These are phyloP conservation scores for Drosophila mayaguana DNA, from an alignment of 2,888 invertebrate genomes.

Conservation along the genomic window DNA sequence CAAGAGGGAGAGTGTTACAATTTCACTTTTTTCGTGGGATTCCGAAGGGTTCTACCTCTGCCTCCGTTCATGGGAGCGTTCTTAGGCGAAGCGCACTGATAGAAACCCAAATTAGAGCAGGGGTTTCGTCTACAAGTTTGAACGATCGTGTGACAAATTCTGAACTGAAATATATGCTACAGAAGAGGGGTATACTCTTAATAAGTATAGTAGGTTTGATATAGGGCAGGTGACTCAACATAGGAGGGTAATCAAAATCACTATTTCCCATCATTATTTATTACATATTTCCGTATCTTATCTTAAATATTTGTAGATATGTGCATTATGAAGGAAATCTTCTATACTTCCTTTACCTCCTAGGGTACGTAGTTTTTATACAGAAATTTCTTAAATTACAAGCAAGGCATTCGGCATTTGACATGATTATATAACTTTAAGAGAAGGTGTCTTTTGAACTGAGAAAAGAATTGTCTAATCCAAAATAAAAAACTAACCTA, in stretches of 20 bases:
- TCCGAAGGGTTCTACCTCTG: conserved; percentile 29
- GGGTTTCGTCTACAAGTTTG: conserved; percentile 34
- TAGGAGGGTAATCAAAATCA: neutral
- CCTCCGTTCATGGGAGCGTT: conserved; percentile 51
- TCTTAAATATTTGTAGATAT: neutral
- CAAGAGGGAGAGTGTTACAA: conserved; percentile 68
- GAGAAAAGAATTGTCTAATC: neutral
- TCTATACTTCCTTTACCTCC: neutral
- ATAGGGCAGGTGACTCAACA: conserved; percentile 16
- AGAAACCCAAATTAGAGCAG: conserved; percentile 45
- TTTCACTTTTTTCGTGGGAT: conserved; percentile 70
- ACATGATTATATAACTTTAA: neutral
- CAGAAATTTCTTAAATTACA: neutral
- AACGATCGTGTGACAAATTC: conserved; percentile 47
- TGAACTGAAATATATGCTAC: neutral
- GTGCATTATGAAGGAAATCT: neutral
- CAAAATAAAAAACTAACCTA: neutral
- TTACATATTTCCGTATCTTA: conserved; percentile 3
- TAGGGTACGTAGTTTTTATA: neutral
- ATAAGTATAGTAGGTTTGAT: neutral
- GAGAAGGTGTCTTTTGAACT: neutral
- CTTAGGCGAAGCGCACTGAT: conserved; percentile 46
- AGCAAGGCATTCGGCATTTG: neutral
- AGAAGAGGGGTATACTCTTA: neutral
- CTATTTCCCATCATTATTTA: neutral